Base-by-base conservation (phyloP, 23 tunicate species). In the Oikopleura vanhoeffeni region DNA sequence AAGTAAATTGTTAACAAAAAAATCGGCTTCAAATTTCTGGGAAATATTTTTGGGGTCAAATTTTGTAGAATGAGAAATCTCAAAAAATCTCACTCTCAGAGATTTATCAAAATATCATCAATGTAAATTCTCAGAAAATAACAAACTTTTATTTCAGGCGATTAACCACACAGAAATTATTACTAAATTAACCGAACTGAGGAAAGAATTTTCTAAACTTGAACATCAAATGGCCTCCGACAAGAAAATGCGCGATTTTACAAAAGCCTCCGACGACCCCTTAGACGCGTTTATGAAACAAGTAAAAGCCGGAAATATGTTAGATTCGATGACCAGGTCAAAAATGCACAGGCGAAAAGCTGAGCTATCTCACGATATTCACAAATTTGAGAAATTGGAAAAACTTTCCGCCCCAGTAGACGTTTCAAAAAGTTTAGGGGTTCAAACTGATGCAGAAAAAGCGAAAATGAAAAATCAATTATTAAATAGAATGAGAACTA, bases 261-360 rank as follows among this genome's bases (percentile, higher is more conserved):
- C 18, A 8, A 49, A 83, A 41, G 87, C 41, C 3, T 39, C 83
- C 1, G 92, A 40, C 39, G 97, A 92, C 76, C 89, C 97, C 0
- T 84, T 92, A 35, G 91, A 92, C 39, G 97, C 87, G 13, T 92
- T 92, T 76, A 92, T 92, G 97, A 83, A 41, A 67, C 89, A 89
- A 41, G 89, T 92, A 34, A 89, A 87, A 57, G 57, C 89, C 0
- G 97, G 97, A 4, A 89, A 86, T 71, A 87, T 92, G 0, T 88
- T 92, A 0, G 97, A 92, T 83, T 87, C 92, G 41, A 83, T 84
- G 41, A 92, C 97, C 40, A 85, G 97, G 71, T 40, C 89, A 24
- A 92, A 92, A 67, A 40, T 92, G 76, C 89, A 91, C 41, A 84
- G 33, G 30, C 57, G 92, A 87, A 49, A 49, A 49, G 60, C 60